These are phyloP conservation scores for Yponomeuta malinellus DNA, from an alignment of 2,888 invertebrate genomes.

Conservation along the genomic window DNA sequence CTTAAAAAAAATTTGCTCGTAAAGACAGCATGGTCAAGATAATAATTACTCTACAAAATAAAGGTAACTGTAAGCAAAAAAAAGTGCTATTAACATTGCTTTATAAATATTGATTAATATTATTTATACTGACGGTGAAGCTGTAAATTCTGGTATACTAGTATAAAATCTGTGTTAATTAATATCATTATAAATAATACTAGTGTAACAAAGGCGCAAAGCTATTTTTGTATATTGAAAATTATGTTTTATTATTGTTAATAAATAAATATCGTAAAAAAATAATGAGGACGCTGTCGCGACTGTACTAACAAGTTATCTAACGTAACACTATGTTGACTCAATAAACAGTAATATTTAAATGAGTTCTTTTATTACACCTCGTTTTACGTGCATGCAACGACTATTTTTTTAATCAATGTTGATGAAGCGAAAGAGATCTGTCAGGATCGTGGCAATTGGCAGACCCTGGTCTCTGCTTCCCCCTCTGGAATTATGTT, in stretches of 20 bases:
- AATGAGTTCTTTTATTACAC: slow-evolving; percentile 28
- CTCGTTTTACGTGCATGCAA: not conserved
- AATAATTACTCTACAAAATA: too few relatives aligned
- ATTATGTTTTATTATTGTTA: slow-evolving; percentile 49
- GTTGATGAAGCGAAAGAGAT: too few relatives aligned
- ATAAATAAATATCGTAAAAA: slow-evolving; percentile 24
- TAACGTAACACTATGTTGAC: slow-evolving; percentile 46
- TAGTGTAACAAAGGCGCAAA: slow-evolving; percentile 38
- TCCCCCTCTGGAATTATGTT: too few relatives aligned
- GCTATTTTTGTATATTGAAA: slow-evolving; percentile 58
- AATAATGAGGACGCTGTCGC: slow-evolving; percentile 19
- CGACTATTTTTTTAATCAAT: too few relatives aligned
- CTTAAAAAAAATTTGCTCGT: too few relatives aligned
- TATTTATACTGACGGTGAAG: not conserved
- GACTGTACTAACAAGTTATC: slow-evolving; percentile 35
- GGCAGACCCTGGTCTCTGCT: too few relatives aligned
- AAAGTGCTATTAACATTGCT: too few relatives aligned
- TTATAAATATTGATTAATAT: too few relatives aligned
- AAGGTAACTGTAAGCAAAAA: too few relatives aligned
- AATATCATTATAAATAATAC: not conserved
- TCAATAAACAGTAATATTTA: slow-evolving; percentile 53
- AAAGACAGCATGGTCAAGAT: too few relatives aligned
- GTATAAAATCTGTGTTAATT: not conserved
- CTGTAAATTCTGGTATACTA: not conserved
- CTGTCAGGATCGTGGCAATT: too few relatives aligned